Evolutionary conservation across 2,113 vertebrate genomes (phyloP), one percentile per base, ranked within the genome.

Genomic region (Xenopus borealis): DNA sequence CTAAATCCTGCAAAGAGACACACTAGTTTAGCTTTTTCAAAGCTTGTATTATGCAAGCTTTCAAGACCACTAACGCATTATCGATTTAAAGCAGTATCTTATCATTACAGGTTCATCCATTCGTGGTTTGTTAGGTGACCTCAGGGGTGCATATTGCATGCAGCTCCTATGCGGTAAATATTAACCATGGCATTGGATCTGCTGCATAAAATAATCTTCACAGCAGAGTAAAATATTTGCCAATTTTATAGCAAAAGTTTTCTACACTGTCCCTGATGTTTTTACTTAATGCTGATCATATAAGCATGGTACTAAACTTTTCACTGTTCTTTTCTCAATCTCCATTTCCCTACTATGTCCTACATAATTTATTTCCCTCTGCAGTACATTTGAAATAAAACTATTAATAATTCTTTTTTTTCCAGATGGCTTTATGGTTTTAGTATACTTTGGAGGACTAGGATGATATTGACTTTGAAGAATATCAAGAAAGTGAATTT

Each of bases 321-420:
- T 40, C 33, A 17, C 61, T 30, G n/a, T 19, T 70, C 17, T 11
- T 19, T 65, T 53, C 17, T 65, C 12, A 16, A 19, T 9, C 59
- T 55, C 40, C n/a, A 52, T 55, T 72, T 72, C 52, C 7, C 47
- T 20, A 20, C n/a, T 33, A 71, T 59, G 17, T 62, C 40, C 58
- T 30, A n/a, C 12, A 53, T 64, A 64, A 64, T 64, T 72, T 20
- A 72, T 72, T 65, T 64, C 12, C 52, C 45, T 65, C 64, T 72
- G 52, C 9, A 52, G 50, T 55, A 47, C 33, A 40, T 40, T 6
- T n/a, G 50, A 72, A 55, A 19, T 16, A 50, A 44, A 19, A 9
- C 47, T 46, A 72, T 64, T 72, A 64, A 64, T 72, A 64, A 72
- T 72, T 64, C 23, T 53, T 18, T 64, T 12, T 53, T 40, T 19